Conservation (phyloP, 2,888 invertebrate genomes). For the Macrosoma leucophasiata region DNA sequence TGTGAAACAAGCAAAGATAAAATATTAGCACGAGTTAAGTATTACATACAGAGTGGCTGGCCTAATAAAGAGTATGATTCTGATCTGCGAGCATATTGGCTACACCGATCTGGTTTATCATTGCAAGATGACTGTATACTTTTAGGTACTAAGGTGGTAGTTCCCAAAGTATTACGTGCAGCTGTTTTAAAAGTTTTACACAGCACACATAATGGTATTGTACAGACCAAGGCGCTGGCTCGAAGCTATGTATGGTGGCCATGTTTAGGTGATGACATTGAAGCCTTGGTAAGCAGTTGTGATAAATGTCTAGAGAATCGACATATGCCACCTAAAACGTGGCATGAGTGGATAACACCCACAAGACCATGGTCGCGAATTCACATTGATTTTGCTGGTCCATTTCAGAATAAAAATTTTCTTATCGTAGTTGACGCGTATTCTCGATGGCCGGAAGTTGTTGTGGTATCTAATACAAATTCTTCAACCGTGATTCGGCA, state of each 20-base stretch:
- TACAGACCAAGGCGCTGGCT: conserved; percentile 20
- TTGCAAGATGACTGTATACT: conserved; percentile 16
- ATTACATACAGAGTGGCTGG: conserved; percentile 7
- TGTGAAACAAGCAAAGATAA: conserved; percentile 11
- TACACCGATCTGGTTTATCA: conserved; percentile 8
- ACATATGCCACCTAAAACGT: conserved; percentile 13
- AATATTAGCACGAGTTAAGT: conserved; percentile 8
- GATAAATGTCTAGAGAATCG: conserved; percentile 1
- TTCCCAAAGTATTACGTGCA: conserved; percentile 9
- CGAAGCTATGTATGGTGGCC: conserved; percentile 23
- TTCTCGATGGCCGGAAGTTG: conserved; percentile 18
- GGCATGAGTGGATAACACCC: conserved; percentile 15
- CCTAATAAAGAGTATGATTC: conserved; percentile 10
- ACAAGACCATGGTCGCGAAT: conserved; percentile 18
- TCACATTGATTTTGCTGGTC: conserved; percentile 19
- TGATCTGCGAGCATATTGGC: conserved; percentile 10
- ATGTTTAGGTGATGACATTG: conserved; percentile 13
- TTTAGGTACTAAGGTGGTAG: conserved; percentile 14
- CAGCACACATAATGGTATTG: conserved; percentile 16
- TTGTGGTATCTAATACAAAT: conserved; percentile 10
- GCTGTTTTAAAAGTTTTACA: conserved; percentile 14
- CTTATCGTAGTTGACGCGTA: conserved; percentile 17
- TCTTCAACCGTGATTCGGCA: conserved; percentile 12
- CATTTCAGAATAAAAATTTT: conserved; percentile 17
- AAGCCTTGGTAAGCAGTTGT: conserved; percentile 2